phyloP scores from a whole-genome alignment of 2,797 vertebrate genomes.

The Myripristis murdjan region DNA sequence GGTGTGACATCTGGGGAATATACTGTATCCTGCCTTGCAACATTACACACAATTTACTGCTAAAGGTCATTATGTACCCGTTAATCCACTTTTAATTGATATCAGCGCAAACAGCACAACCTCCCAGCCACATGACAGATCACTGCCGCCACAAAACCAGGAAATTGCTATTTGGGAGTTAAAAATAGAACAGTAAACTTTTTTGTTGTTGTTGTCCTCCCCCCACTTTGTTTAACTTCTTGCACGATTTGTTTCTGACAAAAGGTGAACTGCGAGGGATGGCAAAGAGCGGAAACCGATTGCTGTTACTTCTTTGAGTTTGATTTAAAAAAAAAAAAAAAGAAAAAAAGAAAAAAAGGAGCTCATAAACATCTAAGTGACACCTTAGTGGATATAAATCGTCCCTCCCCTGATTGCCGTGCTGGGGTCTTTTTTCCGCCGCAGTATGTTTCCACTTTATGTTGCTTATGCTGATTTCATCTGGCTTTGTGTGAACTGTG shows the following conservation, averaged over 20 bases:
- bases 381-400: constrained; percentile 52
- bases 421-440: constrained; percentile 40
- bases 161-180: constrained; percentile 83
- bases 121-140: constrained; percentile 88
- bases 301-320: neutral
- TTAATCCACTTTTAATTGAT: constrained; percentile 93
- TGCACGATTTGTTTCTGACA: constrained; percentile 31
- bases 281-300: constrained; percentile 1
- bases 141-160: constrained; percentile 82
- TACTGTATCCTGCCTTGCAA: constrained; percentile 92
- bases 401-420: constrained; percentile 23
- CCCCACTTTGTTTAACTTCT: constrained; percentile 28
- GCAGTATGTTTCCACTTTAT: constrained; percentile 44
- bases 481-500: constrained; percentile 78
- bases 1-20: constrained; percentile 92
- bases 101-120: constrained; percentile 91
- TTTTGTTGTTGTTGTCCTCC: constrained; percentile 34
- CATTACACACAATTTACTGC: constrained; percentile 93
- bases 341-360: constrained; percentile 35
- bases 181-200: constrained; percentile 77
- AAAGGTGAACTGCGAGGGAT: neutral
- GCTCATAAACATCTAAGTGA: constrained; percentile 51
- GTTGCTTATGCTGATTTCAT: constrained; percentile 74
- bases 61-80: constrained; percentile 92
- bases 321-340: no score